phyloP scores from a whole-genome alignment of 2,888 invertebrate genomes.

The Caenorhabditis japonica region DNA sequence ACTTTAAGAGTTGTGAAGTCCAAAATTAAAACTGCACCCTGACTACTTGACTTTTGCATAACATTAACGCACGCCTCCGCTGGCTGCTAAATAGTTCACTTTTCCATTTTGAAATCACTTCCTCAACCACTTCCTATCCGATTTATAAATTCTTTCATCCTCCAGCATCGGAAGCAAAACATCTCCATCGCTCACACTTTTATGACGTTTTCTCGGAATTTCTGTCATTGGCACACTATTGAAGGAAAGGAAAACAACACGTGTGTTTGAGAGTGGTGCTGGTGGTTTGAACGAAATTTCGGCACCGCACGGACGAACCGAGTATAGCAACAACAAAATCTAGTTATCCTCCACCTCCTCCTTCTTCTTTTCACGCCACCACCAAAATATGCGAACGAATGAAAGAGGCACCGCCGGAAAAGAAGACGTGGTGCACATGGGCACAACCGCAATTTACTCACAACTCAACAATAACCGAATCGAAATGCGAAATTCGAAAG shows the following conservation, averaged over 20 bases:
- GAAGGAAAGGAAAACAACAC: constrained; percentile 24
- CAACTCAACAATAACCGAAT: constrained; percentile 43
- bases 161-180: too few species aligned
- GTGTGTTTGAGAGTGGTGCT: constrained; percentile 31
- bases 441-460: constrained; percentile 5
- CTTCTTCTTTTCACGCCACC: background rate
- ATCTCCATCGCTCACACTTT: too few species aligned
- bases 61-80: too few species aligned
- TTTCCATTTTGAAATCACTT: too few species aligned
- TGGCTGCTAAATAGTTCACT: too few species aligned
- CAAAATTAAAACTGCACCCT: too few species aligned
- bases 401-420: constrained; percentile 1
- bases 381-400: constrained; percentile 19
- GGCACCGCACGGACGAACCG: constrained; percentile 15
- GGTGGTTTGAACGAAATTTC: constrained; percentile 22
- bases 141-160: too few species aligned
- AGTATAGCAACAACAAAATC: constrained; percentile 45
- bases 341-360: constrained; percentile 50
- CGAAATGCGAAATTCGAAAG: too few species aligned
- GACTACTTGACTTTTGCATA: too few species aligned
- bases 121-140: too few species aligned
- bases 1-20: too few species aligned
- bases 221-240: background rate
- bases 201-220: too few species aligned
- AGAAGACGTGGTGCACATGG: constrained; percentile 1